Conservation (phyloP, 2,888 invertebrate species). For the Epinotia ramella region DNA sequence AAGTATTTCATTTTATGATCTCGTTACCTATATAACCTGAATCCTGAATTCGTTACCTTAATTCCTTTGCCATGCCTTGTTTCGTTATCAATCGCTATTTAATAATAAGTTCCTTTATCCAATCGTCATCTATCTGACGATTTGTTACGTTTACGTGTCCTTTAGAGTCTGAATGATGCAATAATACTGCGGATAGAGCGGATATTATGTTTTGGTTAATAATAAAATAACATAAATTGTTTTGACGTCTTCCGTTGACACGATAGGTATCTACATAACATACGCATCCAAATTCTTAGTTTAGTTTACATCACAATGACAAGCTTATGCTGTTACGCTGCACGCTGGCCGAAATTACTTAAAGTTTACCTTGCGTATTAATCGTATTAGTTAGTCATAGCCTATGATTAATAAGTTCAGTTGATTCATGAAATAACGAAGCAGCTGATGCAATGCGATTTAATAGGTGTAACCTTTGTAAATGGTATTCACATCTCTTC, state of each 20-base stretch:
- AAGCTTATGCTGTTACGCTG: too few species aligned
- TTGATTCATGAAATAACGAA: conserved; percentile 18
- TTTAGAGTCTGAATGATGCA: conserved; percentile 39
- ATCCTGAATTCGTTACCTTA: conserved; percentile 9
- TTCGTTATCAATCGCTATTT: not conserved
- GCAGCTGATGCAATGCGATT: conserved; percentile 17
- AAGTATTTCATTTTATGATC: conserved; percentile 19
- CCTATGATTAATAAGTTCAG: not conserved
- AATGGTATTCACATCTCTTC: not conserved
- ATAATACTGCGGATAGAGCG: conserved; percentile 4
- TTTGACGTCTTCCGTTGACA: not conserved
- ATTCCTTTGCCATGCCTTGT: not conserved
- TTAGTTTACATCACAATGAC: too few species aligned
- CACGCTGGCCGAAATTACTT: too few species aligned
- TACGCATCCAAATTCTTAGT: too few species aligned
- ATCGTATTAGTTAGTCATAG: conserved; percentile 11
- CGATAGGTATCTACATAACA: not conserved
- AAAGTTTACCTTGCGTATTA: too few species aligned
- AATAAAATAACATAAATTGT: not conserved
- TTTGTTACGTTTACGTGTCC: conserved; percentile 41
- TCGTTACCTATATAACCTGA: not conserved
- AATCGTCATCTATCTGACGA: conserved; percentile 12
- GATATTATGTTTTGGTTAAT: not conserved
- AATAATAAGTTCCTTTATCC: conserved; percentile 1
- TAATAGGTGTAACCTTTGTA: not conserved